A percentile compares a stretch with the other conserved stretches of the same genome.
phyloP scores from a whole-genome alignment of 2,797 vertebrate species.

The Hoplostethus mediterraneus region DNA sequence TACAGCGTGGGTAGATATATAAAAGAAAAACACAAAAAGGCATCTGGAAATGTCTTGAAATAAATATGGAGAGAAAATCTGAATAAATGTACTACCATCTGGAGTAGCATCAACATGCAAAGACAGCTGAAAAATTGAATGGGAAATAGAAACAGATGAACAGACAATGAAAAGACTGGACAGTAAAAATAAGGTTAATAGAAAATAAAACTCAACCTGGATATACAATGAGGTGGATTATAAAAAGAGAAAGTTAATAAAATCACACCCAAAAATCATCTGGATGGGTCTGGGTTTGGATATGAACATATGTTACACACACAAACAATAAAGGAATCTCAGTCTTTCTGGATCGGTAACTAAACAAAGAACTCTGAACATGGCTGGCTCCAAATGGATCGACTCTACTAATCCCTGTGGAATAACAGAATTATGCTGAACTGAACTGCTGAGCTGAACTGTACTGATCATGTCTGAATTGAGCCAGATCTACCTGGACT shows the following conservation, averaged over 20 bases:
- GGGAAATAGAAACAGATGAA: slow-evolving; percentile 21
- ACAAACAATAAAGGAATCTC: slow-evolving; percentile 12
- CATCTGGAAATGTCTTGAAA: slow-evolving; percentile 16
- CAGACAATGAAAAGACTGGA: slow-evolving; percentile 15
- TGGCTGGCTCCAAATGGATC: slow-evolving; percentile 15
- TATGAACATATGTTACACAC: slow-evolving; percentile 16
- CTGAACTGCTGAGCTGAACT: background rate
- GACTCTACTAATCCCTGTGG: slow-evolving; percentile 23
- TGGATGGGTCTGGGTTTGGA: slow-evolving; percentile 35
- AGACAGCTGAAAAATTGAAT: slow-evolving; percentile 11
- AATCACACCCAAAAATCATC: background rate
- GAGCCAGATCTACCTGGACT: background rate
- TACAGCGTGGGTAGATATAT: slow-evolving; percentile 3
- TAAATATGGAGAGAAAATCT: slow-evolving; percentile 36
- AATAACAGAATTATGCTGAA: slow-evolving; percentile 39
- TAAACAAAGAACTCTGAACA: slow-evolving; percentile 12
- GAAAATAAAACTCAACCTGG: slow-evolving; percentile 42
- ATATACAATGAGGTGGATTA: slow-evolving; percentile 34
- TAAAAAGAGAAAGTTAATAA: slow-evolving; percentile 21
- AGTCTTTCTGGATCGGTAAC: slow-evolving; percentile 10
- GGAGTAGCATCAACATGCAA: slow-evolving; percentile 23
- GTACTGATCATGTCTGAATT: background rate
- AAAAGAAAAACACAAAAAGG: slow-evolving; percentile 6
- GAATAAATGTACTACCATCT: slow-evolving; percentile 25
- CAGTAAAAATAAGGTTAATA: slow-evolving; percentile 20